Evolutionary conservation across 1,140 invertebrate genomes (phyloP).

Genomic region (Calephelis nemesis): DNA sequence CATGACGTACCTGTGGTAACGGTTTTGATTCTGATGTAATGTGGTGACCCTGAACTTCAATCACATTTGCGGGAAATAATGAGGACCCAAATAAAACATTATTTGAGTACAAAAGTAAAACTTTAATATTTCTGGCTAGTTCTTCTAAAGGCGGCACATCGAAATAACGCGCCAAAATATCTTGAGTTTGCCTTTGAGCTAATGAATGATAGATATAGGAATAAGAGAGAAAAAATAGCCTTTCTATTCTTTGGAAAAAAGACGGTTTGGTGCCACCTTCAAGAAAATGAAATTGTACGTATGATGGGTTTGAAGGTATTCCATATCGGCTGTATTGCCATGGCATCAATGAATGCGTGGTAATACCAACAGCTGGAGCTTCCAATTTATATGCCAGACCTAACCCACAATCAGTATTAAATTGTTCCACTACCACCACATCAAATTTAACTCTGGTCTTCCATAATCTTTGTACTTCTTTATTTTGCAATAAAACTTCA

Average conservation of each 20-base stretch:
- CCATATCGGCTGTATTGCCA: constrained; percentile 81
- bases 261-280: constrained; percentile 79
- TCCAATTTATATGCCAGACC: constrained; percentile 81
- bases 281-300: constrained; percentile 79
- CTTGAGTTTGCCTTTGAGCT: not conserved
- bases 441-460: constrained; percentile 80
- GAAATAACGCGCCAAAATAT: constrained; percentile 64
- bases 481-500: constrained; percentile 56
- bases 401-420: constrained; percentile 85
- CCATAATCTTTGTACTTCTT: constrained; percentile 68
- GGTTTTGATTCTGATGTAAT: constrained; percentile 72
- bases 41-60: constrained; percentile 85
- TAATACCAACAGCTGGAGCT: constrained; percentile 81
- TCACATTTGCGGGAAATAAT: constrained; percentile 80
- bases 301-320: constrained; percentile 80
- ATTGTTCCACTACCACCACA: constrained; percentile 83
- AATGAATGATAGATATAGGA: constrained; percentile 29
- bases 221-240: constrained; percentile 58
- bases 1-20: constrained; percentile 74
- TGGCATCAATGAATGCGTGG: constrained; percentile 80
- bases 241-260: constrained; percentile 71
- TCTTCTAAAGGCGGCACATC: constrained; percentile 81
- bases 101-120: constrained; percentile 83
- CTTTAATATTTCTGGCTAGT: constrained; percentile 78
- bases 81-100: constrained; percentile 78